Base-by-base conservation (phyloP, 2,797 vertebrate species). In the Trematomus bernacchii region DNA sequence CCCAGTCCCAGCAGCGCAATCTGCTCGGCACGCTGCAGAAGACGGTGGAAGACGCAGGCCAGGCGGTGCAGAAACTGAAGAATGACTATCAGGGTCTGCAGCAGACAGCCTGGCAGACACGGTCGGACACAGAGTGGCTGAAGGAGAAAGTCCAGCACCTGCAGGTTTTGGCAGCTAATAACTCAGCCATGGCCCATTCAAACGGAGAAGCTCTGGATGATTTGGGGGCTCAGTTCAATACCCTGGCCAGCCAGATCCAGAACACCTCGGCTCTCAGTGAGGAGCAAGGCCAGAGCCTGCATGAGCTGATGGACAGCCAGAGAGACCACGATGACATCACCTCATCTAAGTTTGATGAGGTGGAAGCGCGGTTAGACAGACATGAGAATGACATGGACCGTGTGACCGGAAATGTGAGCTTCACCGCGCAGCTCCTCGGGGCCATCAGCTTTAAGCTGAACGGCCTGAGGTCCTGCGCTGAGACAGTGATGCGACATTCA, bases 141-240 rank as follows among this genome's bases (percentile, higher is more conserved):
- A 98, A 96, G 83, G 98, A 98, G 85, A 99, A 98, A 87, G 94
- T 99, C 10, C 97, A 97, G 87, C 97, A 95, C 87, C 94, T 99
- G 70, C 98, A 99, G 85, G 92, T 91, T 1, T 91, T 99, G 82
- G 96, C 97, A 1, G 88, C 96, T 71, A 99, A 99, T 91, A 98
- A 97, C 87, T 98, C 98, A 0, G 96, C 94, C 14, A 80, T 97
- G 81, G 93, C 95, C 51, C 96, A 96, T 89, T 95, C 97, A 78
- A 99, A 99, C 69, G 97, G 96, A 3, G 98, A 99, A 40, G 91
- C 96, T 16, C 92, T 99, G 61, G 97, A 99, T 80, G 97, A 99
- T 73, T 94, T 99, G 93, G 96, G 93, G 66, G 92, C 90, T 85
- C 98, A 99, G 87, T 94, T 99, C 51, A 96, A 68, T 88, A 94